Base-by-base conservation (phyloP, 2,888 invertebrate genomes). In the Hartigia nigra region DNA sequence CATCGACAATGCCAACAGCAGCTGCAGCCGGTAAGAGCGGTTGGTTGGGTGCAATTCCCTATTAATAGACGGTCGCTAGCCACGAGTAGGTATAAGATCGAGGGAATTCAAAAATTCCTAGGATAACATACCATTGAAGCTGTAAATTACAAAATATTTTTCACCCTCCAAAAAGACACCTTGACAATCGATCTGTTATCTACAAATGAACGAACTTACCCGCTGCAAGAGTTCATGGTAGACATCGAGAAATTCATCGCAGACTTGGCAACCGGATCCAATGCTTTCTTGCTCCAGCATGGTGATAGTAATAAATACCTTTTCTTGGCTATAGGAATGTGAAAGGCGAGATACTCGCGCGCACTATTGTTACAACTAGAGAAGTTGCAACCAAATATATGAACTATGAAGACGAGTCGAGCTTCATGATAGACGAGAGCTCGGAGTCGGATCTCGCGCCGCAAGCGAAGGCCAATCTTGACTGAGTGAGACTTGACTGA, bases 191-290 rank as follows among this genome's bases (percentile, higher is more conserved):
- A 23, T 23, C 55, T 23, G 55, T 23, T 55, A 9, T 55, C 55
- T 23, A 9, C 23, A 55, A 23, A 23, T 23, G 23, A 55, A 55
- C 55, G 79, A 92, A 92, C 91, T 93, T 95, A 95, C 95, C 95
- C 94, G 94, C 92, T 93, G 93, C 92, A 95, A 93, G 88, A 95
- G 93, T 87, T 95, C 94, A 84, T 95, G 94, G 90, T 95, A 95
- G 88, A 95, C 93, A 87, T 94, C 92, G 88, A 95, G 93, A 92
- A 96, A 95, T 92, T 96, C 96, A 90, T 95, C 95, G 91, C 96
- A 93, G 87, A 95, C 94, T 92, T 95, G 95, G 85, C 95, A 95
- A 85, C 95, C 93, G 89, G 93, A 91, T 87, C 93, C 92, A 86
- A 86, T 93, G 85, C 95, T 93, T 90, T 94, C 95, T 90, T 95